These are phyloP conservation scores for Drosophila monieri DNA, from an alignment of 2,888 invertebrate genomes.

Conservation along the genomic window DNA sequence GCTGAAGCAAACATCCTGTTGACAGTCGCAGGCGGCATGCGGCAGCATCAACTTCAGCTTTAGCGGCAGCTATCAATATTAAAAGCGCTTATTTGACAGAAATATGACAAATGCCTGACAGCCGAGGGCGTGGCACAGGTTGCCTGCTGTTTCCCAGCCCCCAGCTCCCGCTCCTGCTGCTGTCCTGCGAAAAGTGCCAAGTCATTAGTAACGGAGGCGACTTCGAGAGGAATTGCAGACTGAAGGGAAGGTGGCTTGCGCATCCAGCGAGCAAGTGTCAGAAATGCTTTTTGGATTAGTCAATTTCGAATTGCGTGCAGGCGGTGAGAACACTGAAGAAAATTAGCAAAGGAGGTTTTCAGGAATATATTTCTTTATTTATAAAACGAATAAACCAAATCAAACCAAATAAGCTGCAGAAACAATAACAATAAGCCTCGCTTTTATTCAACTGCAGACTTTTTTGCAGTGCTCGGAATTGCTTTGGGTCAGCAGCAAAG, in stretches of 20 bases:
- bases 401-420: too few relatives aligned
- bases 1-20: constrained; percentile 76
- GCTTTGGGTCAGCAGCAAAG: constrained; percentile 51
- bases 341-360: neutral
- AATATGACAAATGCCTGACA: constrained; percentile 80
- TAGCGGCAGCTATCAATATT: constrained; percentile 72
- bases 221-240: neutral
- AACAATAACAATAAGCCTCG: too few relatives aligned
- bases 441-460: neutral
- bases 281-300: constrained; percentile 77
- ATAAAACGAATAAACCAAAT: too few relatives aligned
- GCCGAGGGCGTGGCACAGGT: constrained; percentile 60
- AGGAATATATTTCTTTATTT: too few relatives aligned
- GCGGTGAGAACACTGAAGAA: neutral
- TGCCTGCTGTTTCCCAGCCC: constrained; percentile 30
- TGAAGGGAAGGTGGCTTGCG: neutral
- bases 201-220: constrained; percentile 72
- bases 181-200: constrained; percentile 67
- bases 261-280: constrained; percentile 66
- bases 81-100: constrained; percentile 79
- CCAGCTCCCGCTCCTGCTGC: constrained; percentile 21
- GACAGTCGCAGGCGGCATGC: constrained; percentile 55
- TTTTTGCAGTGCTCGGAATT: constrained; percentile 44
- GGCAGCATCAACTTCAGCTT: constrained; percentile 25
- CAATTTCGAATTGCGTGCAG: constrained; percentile 69